Conservation (phyloP, 2,888 invertebrate genomes). For the Habroteleia sp. region DNA sequence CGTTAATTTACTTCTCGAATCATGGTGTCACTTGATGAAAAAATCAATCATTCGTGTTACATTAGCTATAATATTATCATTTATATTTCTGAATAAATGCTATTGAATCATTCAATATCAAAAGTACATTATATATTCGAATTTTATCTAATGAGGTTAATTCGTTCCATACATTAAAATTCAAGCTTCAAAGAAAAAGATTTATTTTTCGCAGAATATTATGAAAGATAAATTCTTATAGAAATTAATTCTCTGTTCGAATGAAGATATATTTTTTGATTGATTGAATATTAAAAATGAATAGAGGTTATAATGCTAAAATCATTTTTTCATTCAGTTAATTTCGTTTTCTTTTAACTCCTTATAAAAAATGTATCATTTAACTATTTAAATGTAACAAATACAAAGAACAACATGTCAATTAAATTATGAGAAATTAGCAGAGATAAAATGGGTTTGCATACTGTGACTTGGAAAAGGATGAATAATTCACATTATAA, state of each 20-base stretch:
- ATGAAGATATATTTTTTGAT: conserved; percentile 38
- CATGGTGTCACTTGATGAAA: conserved; percentile 47
- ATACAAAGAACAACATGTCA: no score
- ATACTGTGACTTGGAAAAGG: no score
- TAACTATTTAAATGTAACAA: no score
- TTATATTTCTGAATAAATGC: conserved; percentile 41
- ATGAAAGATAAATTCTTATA: conserved; percentile 32
- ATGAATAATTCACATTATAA: no score
- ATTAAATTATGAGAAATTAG: no score
- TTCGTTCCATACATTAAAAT: conserved; percentile 42
- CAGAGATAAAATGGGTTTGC: no score
- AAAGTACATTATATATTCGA: conserved; percentile 31
- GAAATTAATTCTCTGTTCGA: conserved; percentile 22
- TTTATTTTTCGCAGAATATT: conserved; percentile 42
- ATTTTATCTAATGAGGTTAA: conserved; percentile 46
- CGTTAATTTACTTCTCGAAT: conserved; percentile 44
- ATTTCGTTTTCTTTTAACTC: no score
- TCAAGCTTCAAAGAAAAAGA: conserved; percentile 37
- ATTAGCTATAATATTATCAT: conserved; percentile 51
- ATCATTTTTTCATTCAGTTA: no score
- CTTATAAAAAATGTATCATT: no score
- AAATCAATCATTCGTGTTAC: conserved; percentile 49
- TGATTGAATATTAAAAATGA: conserved; percentile 37
- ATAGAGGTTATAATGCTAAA: no score
- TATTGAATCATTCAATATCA: conserved; percentile 37